Evolutionary conservation across 2,113 vertebrate genomes (phyloP).

Genomic region (Leptobrachium leishanense): DNA sequence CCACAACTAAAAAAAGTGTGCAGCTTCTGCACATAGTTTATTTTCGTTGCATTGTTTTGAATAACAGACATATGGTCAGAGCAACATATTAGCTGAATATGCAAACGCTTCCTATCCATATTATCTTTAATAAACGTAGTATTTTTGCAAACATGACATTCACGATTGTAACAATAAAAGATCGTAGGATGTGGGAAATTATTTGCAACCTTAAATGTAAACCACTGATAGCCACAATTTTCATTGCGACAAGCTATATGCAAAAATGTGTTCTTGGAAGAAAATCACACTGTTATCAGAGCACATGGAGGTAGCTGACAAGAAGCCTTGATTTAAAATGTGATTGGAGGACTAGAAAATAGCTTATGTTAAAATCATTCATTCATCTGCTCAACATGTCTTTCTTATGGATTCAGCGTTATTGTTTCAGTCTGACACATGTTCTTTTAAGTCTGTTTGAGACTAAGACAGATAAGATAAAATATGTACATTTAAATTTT

Average conservation of each 20-base stretch:
- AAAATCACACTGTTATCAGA: slow-evolving; percentile 29
- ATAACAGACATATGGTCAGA: no score
- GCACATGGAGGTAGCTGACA: slow-evolving; percentile 38
- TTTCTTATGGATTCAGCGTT: slow-evolving; percentile 30
- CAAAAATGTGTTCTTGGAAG: slow-evolving; percentile 10
- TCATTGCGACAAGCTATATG: slow-evolving; percentile 19
- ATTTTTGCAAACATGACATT: no score
- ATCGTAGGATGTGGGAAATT: no score
- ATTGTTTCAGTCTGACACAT: neutral
- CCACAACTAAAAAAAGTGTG: no score
- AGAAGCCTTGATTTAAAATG: slow-evolving; percentile 35
- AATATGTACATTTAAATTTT: neutral
- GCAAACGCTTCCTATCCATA: no score
- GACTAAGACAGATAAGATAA: neutral
- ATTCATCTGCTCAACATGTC: slow-evolving; percentile 11
- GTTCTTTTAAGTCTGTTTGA: neutral
- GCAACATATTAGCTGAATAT: no score
- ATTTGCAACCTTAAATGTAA: neutral
- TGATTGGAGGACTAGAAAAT: slow-evolving; percentile 16
- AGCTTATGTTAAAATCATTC: slow-evolving; percentile 47
- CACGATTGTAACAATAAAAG: no score
- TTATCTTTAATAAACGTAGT: no score
- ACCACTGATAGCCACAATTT: slow-evolving; percentile 19
- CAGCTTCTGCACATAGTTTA: no score
- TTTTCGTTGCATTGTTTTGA: no score